Conservation (phyloP, 2,888 invertebrate genomes). For the Lucinisca nassula region DNA sequence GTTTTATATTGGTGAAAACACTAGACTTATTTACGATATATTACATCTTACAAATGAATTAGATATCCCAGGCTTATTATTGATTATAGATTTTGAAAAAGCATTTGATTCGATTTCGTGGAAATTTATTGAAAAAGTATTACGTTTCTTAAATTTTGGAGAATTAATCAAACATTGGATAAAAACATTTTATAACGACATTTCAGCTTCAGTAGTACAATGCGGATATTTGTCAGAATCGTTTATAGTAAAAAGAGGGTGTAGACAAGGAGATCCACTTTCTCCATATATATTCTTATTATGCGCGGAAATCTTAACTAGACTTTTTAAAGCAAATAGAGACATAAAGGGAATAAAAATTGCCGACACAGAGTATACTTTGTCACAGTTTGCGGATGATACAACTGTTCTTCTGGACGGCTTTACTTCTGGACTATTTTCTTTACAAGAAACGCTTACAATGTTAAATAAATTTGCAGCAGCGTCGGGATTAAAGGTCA, state of each 20-base stretch:
- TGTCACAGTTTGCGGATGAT: not conserved
- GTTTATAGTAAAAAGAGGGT: not conserved
- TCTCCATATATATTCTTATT: not conserved
- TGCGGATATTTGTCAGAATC: not conserved
- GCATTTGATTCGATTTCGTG: conserved; percentile 8
- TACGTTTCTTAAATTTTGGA: conserved; percentile 7
- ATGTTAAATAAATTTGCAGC: too few species aligned
- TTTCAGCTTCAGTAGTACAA: not conserved
- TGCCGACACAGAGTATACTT: not conserved
- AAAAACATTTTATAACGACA: not conserved
- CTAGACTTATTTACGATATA: conserved; percentile 17
- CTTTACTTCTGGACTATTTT: too few species aligned
- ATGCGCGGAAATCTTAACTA: not conserved
- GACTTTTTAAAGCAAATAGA: not conserved
- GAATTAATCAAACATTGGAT: conserved; percentile 11
- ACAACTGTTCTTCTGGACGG: not conserved
- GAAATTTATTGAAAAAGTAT: not conserved
- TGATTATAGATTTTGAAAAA: conserved; percentile 8
- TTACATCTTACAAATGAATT: not conserved
- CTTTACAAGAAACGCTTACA: too few species aligned
- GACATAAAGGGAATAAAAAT: not conserved
- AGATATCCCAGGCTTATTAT: conserved; percentile 4
- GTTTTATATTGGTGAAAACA: conserved; percentile 1
- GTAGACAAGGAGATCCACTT: not conserved
- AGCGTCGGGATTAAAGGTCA: too few species aligned